Conservation (phyloP, 1,140 invertebrate genomes). For the Microplitis mediator region DNA sequence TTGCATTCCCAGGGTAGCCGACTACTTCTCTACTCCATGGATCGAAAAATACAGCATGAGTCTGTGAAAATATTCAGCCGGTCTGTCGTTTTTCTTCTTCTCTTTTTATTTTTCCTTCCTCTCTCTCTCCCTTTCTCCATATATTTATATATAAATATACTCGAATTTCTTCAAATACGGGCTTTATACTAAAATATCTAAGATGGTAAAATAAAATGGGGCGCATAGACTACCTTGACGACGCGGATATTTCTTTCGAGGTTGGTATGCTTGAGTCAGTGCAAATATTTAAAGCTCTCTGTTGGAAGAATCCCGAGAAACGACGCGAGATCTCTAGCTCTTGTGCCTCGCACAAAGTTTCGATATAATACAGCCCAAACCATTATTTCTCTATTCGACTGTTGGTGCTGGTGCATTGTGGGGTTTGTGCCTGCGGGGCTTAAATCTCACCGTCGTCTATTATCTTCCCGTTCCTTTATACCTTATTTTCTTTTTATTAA, state of each 20-base stretch:
- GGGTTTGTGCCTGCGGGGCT: slow-evolving; percentile 1
- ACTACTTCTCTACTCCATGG: not conserved
- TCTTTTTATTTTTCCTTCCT: no score
- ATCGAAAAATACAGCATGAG: not conserved
- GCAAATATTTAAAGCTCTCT: slow-evolving; percentile 24
- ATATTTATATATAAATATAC: not conserved
- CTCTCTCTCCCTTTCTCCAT: not conserved
- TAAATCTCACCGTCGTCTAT: slow-evolving; percentile 14
- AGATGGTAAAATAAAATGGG: not conserved
- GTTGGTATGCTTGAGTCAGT: slow-evolving; percentile 3
- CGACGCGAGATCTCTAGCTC: not conserved
- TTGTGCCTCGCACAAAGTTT: slow-evolving; percentile 1
- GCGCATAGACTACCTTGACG: not conserved
- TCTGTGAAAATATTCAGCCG: slow-evolving; percentile 11
- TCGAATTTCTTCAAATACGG: not conserved
- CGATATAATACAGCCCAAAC: slow-evolving; percentile 10
- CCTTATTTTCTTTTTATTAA: slow-evolving; percentile 2
- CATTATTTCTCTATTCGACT: slow-evolving; percentile 17
- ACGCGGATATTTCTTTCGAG: slow-evolving; percentile 17
- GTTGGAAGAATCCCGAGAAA: not conserved
- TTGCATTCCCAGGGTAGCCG: slow-evolving; percentile 19
- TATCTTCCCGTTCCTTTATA: not conserved
- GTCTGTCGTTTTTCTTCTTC: not conserved
- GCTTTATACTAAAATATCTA: not conserved
- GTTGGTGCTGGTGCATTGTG: not conserved